Evolutionary conservation across 1,140 invertebrate genomes (phyloP).

Genomic region (Papilio polytes): DNA sequence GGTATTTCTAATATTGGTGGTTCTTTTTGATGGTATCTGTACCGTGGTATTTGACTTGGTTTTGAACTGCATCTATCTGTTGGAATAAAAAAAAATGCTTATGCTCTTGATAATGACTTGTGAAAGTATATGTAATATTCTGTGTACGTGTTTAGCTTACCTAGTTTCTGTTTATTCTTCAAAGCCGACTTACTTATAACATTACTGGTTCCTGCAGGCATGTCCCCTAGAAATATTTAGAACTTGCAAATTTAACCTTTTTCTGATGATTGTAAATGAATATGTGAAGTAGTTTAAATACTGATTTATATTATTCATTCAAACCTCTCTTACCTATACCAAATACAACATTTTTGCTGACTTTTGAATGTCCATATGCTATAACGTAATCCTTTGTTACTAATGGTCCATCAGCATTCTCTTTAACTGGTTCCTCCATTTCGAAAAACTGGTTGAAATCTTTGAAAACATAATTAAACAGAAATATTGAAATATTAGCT

Average conservation of each 20-base stretch:
- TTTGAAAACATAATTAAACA: background rate
- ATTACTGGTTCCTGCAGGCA: constrained; percentile 1
- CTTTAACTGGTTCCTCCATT: constrained; percentile 37
- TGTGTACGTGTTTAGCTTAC: background rate
- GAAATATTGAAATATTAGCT: background rate
- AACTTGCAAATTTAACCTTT: background rate
- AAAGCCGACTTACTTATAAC: background rate
- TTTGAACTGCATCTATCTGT: constrained; percentile 38
- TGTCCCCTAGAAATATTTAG: constrained; percentile 16
- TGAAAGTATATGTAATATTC: background rate
- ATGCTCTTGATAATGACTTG: too few relatives aligned
- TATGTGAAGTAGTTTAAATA: too few relatives aligned
- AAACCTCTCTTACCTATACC: constrained; percentile 41
- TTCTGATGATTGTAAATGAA: background rate
- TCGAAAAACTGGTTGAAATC: background rate
- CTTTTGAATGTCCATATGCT: constrained; percentile 43
- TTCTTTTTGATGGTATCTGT: constrained; percentile 42
- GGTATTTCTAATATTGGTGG: background rate
- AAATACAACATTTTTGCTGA: constrained; percentile 34
- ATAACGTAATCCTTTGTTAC: constrained; percentile 43
- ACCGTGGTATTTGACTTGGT: constrained; percentile 56
- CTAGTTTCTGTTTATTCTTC: constrained; percentile 19
- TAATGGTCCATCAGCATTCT: background rate
- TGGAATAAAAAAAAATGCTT: background rate
- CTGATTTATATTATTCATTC: background rate